These are phyloP conservation scores for Heptranchias perlo DNA, from an alignment of 2,113 vertebrate genomes.

Conservation along the genomic window DNA sequence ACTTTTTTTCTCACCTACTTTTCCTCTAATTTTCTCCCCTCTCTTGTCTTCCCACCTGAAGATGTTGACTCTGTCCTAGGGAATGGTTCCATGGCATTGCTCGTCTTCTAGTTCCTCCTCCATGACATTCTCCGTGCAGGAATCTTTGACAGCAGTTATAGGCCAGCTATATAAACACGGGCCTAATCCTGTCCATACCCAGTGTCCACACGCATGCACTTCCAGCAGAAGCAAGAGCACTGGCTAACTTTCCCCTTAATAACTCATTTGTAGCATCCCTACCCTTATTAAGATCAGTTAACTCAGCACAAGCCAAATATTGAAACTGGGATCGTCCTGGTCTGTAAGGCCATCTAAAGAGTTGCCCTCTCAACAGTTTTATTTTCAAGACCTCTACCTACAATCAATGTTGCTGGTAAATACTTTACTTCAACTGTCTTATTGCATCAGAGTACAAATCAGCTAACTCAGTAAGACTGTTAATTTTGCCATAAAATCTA, in stretches of 20 bases:
- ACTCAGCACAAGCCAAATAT: not conserved
- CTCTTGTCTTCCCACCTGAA: not conserved
- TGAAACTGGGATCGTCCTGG: not conserved
- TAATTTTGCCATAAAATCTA: conserved; percentile 34
- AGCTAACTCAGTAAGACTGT: conserved; percentile 24
- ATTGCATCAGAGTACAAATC: not conserved
- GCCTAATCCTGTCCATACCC: not conserved
- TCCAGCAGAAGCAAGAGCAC: not conserved
- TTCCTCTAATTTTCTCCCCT: not conserved
- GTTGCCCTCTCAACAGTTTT: not conserved
- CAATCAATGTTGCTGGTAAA: conserved; percentile 23
- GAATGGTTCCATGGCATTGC: not conserved
- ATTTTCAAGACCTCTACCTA: not conserved
- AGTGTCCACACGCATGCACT: not conserved
- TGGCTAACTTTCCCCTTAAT: not conserved
- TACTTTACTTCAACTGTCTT: conserved; percentile 26
- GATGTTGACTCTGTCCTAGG: not conserved
- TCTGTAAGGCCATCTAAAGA: not conserved
- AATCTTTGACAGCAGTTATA: not conserved
- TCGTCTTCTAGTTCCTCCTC: not conserved
- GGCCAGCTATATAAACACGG: not conserved
- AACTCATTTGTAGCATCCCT: not conserved
- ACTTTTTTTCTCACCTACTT: not conserved
- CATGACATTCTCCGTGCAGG: not conserved
- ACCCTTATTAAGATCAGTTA: not conserved